Evolutionary conservation across 2,797 vertebrate species (phyloP).

Genomic region (Sebastes reedi): DNA sequence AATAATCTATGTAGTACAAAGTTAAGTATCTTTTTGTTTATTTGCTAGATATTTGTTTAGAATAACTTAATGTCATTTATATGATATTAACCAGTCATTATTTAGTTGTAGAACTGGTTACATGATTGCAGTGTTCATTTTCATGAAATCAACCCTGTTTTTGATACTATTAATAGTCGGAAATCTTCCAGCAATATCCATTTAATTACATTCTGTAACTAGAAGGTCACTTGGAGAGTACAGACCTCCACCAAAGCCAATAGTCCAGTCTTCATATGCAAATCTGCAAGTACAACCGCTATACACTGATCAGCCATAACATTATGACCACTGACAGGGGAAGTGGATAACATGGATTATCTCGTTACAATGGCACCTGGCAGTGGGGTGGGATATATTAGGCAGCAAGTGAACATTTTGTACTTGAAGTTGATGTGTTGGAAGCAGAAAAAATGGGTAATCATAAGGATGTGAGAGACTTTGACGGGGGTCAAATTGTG

Average conservation of each 20-base stretch:
- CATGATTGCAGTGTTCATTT: background rate
- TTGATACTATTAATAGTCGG: background rate
- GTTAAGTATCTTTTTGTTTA: background rate
- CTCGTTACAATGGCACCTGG: too few relatives aligned
- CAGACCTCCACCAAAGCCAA: background rate
- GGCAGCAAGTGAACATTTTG: rapidly evolving
- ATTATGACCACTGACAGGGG: too few relatives aligned
- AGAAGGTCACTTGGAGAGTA: background rate
- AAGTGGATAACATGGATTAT: too few relatives aligned
- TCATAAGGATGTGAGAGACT: too few relatives aligned
- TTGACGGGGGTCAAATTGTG: too few relatives aligned
- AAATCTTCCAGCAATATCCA: background rate
- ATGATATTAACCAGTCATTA: background rate
- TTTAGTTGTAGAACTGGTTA: background rate
- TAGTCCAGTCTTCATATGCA: background rate
- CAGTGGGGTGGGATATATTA: too few relatives aligned
- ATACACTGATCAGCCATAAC: background rate
- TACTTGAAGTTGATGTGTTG: too few relatives aligned
- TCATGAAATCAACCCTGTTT: background rate
- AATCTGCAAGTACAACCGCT: background rate
- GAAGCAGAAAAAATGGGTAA: too few relatives aligned
- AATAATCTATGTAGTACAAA: background rate
- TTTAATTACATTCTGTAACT: background rate
- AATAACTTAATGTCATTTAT: background rate
- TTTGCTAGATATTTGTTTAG: background rate